Percentiles rank a stretch among this genome's conserved stretches.
Evolutionary conservation across 2,113 vertebrate species (phyloP).

Genomic region (Poeciliopsis retropinna): DNA sequence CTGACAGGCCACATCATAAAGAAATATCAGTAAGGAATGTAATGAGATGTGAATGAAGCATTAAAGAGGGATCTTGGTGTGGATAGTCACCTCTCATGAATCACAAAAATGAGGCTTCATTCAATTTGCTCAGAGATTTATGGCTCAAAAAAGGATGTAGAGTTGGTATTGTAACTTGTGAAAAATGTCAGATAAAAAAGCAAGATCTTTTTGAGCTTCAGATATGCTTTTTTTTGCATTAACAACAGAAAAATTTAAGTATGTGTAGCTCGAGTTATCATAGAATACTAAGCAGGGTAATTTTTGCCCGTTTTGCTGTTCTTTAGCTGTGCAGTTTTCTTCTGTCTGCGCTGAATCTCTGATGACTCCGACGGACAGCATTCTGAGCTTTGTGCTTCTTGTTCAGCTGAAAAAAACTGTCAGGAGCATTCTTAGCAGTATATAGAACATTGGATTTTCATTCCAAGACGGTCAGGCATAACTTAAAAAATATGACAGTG

Average conservation of each 20-base stretch:
- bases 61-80: background rate
- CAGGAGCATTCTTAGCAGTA: background rate
- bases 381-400: background rate
- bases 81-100: slow-evolving; percentile 5
- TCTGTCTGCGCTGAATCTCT: no score
- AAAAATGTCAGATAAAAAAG: background rate
- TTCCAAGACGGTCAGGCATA: background rate
- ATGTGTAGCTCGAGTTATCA: background rate
- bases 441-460: background rate
- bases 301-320: background rate
- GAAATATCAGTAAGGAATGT: background rate
- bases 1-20: background rate
- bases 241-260: background rate
- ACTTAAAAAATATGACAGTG: background rate
- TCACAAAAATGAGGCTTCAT: background rate
- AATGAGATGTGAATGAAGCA: background rate
- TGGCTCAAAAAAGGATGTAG: background rate
- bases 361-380: background rate
- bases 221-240: background rate
- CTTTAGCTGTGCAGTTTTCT: background rate
- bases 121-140: background rate
- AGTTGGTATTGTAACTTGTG: background rate
- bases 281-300: background rate
- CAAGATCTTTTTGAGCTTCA: background rate
- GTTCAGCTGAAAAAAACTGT: background rate